A percentile compares a stretch with the other conserved stretches of the same genome.
phyloP scores from a whole-genome alignment of 2,888 invertebrate genomes.

The Agelastica alni region DNA sequence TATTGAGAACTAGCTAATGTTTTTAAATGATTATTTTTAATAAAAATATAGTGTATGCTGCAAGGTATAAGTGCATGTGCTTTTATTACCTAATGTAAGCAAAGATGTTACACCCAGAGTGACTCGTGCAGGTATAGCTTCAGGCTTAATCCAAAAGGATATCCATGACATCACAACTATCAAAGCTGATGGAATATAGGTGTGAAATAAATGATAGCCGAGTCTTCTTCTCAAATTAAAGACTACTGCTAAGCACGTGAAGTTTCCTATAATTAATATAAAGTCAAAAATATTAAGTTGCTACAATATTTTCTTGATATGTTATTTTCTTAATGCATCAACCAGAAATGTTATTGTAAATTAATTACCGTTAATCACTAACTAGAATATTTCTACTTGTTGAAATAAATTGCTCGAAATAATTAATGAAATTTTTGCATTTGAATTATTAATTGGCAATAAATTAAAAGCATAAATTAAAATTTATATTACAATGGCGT shows the following conservation, averaged over 20 bases:
- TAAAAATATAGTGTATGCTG: too few relatives aligned
- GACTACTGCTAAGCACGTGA: constrained; percentile 87
- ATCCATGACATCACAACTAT: constrained; percentile 97
- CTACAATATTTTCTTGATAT: constrained; percentile 7
- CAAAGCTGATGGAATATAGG: constrained; percentile 88
- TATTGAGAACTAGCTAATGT: too few relatives aligned
- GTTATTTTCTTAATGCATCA: constrained; percentile 15
- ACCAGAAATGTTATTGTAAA: constrained; percentile 10
- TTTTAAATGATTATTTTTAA: too few relatives aligned
- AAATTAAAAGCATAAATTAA: too few relatives aligned
- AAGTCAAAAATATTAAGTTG: constrained; percentile 5
- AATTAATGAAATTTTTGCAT: too few relatives aligned
- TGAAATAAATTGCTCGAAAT: too few relatives aligned
- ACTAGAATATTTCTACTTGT: too few relatives aligned
- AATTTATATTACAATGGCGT: too few relatives aligned
- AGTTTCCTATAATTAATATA: constrained; percentile 69
- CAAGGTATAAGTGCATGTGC: neutral
- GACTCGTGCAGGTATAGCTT: constrained; percentile 88
- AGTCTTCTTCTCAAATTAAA: constrained; percentile 82
- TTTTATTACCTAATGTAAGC: constrained; percentile 71
- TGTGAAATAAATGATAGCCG: constrained; percentile 89
- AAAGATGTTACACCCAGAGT: constrained; percentile 87
- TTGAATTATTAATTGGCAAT: too few relatives aligned
- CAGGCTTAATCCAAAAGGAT: constrained; percentile 94
- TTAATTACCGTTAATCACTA: constrained; percentile 8